Conservation (phyloP, 2,797 vertebrate species). For the Hylomyscus alleni region DNA sequence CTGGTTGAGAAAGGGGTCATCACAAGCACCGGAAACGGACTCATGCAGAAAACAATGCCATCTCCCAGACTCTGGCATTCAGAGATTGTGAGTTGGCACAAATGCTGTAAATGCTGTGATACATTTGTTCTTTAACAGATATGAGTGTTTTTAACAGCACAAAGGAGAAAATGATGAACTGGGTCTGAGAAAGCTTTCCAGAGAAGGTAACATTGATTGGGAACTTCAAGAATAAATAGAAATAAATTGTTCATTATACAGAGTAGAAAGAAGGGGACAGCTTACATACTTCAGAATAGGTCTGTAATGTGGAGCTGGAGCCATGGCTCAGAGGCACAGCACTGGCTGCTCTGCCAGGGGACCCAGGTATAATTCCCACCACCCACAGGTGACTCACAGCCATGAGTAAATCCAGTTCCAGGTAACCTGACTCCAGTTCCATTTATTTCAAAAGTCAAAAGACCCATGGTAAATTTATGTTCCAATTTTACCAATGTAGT, state of each 20-base stretch:
- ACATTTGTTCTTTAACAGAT: not conserved
- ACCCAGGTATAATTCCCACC: not conserved
- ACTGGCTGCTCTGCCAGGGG: not conserved
- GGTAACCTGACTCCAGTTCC: not conserved
- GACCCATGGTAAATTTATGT: not conserved
- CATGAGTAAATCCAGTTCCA: not conserved
- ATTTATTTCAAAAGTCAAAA: slow-evolving; percentile 1
- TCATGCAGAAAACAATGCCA: not conserved
- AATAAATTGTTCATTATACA: not conserved
- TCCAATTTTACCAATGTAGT: not conserved
- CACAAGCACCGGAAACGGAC: not conserved
- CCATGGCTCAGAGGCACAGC: not conserved
- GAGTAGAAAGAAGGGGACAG: not conserved
- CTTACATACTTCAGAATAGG: not conserved
- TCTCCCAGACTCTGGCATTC: not conserved
- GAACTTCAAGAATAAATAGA: not conserved
- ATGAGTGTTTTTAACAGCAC: not conserved
- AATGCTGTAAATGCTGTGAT: not conserved
- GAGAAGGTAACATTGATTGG: not conserved
- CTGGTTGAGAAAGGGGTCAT: not conserved
- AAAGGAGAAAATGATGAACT: slow-evolving; percentile 16
- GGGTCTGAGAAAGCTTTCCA: not conserved
- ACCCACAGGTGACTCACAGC: not conserved
- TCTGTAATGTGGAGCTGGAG: not conserved
- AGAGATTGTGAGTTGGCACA: not conserved